Percentiles rank a stretch among this genome's conserved stretches.
These are phyloP conservation scores for Bombus haemorrhoidalis DNA, from an alignment of 1,140 invertebrate species.

Conservation along the genomic window DNA sequence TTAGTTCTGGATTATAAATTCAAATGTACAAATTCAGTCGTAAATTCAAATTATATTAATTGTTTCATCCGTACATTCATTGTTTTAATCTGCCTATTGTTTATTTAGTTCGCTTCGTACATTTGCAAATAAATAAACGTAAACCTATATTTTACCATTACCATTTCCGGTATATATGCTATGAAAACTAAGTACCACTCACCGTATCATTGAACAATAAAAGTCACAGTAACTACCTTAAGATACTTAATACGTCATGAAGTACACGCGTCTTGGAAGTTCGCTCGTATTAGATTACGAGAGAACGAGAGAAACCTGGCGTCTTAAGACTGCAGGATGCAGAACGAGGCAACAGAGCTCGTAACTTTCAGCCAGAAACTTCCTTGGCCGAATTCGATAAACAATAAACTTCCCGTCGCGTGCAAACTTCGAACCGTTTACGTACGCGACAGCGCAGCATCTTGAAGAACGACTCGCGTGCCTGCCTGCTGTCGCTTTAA, in stretches of 20 bases:
- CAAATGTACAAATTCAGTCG: too few relatives aligned
- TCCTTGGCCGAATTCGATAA: constrained; percentile 25
- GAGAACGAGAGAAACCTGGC: not conserved
- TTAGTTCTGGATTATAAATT: too few relatives aligned
- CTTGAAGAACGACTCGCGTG: not conserved
- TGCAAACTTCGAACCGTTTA: not conserved
- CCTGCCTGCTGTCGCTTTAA: not conserved
- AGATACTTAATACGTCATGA: not conserved
- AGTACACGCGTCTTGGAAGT: not conserved
- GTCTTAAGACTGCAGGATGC: not conserved
- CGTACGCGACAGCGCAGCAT: not conserved
- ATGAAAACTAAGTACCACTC: not conserved
- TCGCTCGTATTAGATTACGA: not conserved
- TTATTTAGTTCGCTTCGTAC: too few relatives aligned
- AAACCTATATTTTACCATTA: too few relatives aligned
- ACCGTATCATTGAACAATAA: not conserved
- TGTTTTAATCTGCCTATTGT: too few relatives aligned
- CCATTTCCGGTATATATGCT: too few relatives aligned
- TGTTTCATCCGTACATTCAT: too few relatives aligned
- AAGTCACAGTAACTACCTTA: not conserved
- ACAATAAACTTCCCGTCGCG: constrained; percentile 41
- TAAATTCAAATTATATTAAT: too few relatives aligned
- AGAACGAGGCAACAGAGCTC: not conserved
- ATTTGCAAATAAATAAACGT: too few relatives aligned
- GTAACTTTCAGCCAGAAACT: constrained; percentile 37